Percentiles rank a stretch among this genome's conserved stretches.
Conservation (phyloP, 2,888 invertebrate species). For the Platycheirus rosarum region DNA sequence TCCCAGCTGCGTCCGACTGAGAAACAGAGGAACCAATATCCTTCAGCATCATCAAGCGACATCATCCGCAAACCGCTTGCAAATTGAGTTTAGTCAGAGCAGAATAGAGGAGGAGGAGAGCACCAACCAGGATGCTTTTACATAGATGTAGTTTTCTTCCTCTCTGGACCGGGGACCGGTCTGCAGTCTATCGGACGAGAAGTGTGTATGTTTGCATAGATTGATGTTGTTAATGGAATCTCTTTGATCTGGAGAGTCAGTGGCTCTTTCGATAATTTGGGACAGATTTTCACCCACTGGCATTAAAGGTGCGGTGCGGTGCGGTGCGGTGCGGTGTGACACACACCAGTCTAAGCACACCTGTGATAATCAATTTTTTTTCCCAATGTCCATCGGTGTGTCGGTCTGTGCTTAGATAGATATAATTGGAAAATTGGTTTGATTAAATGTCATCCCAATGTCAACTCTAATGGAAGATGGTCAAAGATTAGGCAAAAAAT, state of each 20-base stretch:
- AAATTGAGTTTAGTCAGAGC: slow-evolving; percentile 51
- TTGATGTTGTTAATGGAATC: slow-evolving; percentile 59
- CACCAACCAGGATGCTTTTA: slow-evolving; percentile 35
- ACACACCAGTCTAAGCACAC: slow-evolving; percentile 17
- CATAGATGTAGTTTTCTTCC: not conserved
- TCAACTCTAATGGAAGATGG: slow-evolving; percentile 68
- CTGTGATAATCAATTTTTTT: slow-evolving; percentile 66
- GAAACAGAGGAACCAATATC: slow-evolving; percentile 55
- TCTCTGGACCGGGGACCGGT: slow-evolving; percentile 34
- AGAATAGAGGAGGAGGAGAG: not conserved
- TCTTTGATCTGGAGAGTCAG: slow-evolving; percentile 68
- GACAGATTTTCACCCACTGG: slow-evolving; percentile 67
- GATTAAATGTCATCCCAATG: slow-evolving; percentile 65
- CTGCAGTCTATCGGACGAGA: slow-evolving; percentile 9
- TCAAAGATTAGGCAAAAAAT: slow-evolving; percentile 63
- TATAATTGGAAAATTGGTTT: slow-evolving; percentile 69
- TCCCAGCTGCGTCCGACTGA: slow-evolving; percentile 30
- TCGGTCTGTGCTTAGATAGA: slow-evolving; percentile 39
- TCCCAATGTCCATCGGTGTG: not conserved
- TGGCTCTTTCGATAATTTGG: slow-evolving; percentile 68
- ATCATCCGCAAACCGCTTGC: slow-evolving; percentile 58
- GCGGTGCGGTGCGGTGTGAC: not conserved
- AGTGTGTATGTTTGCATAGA: slow-evolving; percentile 20
- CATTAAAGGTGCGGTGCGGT: not conserved
- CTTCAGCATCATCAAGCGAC: slow-evolving; percentile 56